phyloP scores from a whole-genome alignment of 2,113 vertebrate species.

The Campylorhamphus procurvoides region DNA sequence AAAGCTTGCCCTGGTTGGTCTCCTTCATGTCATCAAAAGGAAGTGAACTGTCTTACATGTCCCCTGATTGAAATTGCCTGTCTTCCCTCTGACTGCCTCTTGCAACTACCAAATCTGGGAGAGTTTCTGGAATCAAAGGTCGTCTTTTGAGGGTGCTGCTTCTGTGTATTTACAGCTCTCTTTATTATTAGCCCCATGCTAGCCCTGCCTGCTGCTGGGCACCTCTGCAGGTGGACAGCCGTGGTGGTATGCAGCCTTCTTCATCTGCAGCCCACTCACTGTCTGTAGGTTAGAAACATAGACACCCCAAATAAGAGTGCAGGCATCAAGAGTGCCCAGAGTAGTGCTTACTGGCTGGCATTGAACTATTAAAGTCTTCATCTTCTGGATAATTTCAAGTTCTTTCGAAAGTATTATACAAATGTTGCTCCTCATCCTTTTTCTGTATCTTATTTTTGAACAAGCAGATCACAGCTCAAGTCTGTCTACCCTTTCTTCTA shows the following conservation, averaged over 20 bases:
- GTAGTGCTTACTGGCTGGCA: background rate
- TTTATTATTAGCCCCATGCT: background rate
- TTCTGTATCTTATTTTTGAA: background rate
- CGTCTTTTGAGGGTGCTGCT: background rate
- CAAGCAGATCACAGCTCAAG: constrained; percentile 22
- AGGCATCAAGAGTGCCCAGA: background rate
- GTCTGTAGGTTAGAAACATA: background rate
- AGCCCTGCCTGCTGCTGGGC: background rate
- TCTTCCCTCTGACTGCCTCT: background rate
- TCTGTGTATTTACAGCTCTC: background rate
- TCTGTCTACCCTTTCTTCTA: constrained; percentile 52
- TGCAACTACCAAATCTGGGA: background rate
- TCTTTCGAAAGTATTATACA: background rate
- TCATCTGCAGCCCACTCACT: background rate
- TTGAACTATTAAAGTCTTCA: background rate
- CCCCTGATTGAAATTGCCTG: background rate
- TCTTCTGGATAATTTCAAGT: background rate
- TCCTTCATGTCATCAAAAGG: background rate
- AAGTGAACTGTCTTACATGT: background rate
- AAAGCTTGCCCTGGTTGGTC: background rate
- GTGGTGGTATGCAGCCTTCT: background rate
- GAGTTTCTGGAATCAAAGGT: background rate
- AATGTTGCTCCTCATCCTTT: background rate
- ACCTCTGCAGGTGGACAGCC: background rate
- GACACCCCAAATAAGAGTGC: background rate